Base-by-base conservation (phyloP, 1,140 invertebrate genomes). In the Listronotus oregonensis region DNA sequence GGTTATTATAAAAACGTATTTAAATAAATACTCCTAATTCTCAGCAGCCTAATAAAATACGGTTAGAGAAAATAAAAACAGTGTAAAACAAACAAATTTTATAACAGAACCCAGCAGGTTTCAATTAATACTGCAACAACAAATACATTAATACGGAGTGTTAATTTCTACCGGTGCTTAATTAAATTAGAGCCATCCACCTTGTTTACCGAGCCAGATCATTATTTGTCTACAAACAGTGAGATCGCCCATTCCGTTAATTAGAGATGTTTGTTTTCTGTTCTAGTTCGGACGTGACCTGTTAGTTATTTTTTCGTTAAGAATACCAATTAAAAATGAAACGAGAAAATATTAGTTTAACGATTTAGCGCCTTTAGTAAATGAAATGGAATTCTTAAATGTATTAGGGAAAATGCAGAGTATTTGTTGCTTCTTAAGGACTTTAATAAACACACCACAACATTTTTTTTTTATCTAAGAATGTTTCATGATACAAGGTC, bases 241-340 rank as follows among this genome's bases (percentile, higher is more conserved):
- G 34, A 37, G 34, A 57, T 56, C 43, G 54, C 34, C 51, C 52
- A 64, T 52, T 40, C 34, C 54, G 52, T 64, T 64, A 64, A 64
- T 64, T 64, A 64, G 49, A 43, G 56, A 50, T 64, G 62, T 64
- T 64, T 64, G 62, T 64, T 64, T 64, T 64, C 60, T 39, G 62
- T 64, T 64, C 62, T 57, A 56, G 62, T 50, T 51, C 54, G 47
- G 46, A 64, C 52, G 62, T 58, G 52, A 58, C 52, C 54, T 42
- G 62, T 51, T 57, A 42, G 49, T 50, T 55, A 44, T 63, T 61
- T 60, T 51, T 32, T 43, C 40, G 46, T 61, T 21, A 61, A 40
- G 60, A 50, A 63, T 63, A 44, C 60, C 52, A 63, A 63, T 63
- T 63, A 63, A 63, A 63, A 54, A 14, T 18, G 40, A 21, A 46